Evolutionary conservation across 2,113 vertebrate genomes (phyloP).

Genomic region (Phalacrocorax brasilianus): DNA sequence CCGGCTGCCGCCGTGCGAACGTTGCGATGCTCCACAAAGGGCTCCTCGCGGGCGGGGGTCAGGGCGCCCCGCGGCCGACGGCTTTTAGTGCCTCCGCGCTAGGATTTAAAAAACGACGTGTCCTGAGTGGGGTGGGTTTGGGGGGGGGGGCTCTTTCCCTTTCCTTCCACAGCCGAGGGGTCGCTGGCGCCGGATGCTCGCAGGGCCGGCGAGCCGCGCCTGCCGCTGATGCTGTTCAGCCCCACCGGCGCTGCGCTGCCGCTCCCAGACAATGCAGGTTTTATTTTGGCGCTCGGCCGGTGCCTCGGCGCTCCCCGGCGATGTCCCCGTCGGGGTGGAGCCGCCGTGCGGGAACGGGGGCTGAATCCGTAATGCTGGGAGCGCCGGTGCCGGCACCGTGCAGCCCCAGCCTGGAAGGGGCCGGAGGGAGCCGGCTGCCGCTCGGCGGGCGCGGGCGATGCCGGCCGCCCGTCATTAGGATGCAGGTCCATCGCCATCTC

Average conservation of each 20-base stretch:
- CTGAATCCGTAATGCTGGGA: not conserved
- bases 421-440: not conserved
- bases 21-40: not conserved
- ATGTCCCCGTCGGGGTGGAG: not conserved
- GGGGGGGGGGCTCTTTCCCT: not conserved
- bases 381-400: not conserved
- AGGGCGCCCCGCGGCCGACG: fast-evolving
- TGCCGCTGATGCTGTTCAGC: not conserved
- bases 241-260: fast-evolving
- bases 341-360: not conserved
- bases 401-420: not conserved
- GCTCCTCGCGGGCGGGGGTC: not conserved
- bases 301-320: fast-evolving
- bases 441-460: not conserved
- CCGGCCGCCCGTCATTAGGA: constrained; percentile 8
- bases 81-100: not conserved
- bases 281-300: not conserved
- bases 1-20: not conserved
- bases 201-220: fast-evolving
- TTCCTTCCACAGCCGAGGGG: fast-evolving
- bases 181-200: fast-evolving
- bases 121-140: not conserved
- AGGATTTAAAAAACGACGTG: not conserved
- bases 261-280: not conserved
- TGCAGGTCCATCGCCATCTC: constrained; percentile 45